phyloP scores from a whole-genome alignment of 2,113 vertebrate genomes.

The Archocentrus centrarchus region DNA sequence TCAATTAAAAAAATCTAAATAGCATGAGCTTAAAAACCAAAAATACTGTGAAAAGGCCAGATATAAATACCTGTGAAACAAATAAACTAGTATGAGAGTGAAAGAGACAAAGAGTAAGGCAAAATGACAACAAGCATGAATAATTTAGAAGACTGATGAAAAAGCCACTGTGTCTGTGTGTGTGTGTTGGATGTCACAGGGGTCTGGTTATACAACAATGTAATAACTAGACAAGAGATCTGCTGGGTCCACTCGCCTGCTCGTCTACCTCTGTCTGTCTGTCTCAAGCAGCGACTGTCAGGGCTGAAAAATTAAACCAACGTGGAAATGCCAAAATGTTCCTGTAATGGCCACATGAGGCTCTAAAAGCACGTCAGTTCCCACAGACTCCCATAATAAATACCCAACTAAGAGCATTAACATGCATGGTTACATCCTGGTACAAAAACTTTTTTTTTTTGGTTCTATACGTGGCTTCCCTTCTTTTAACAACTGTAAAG shows the following conservation, averaged over 20 bases:
- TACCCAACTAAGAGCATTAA: too few species aligned
- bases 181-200: neutral
- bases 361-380: neutral
- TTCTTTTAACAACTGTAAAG: too few species aligned
- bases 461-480: too few species aligned
- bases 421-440: too few species aligned
- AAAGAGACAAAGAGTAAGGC: too few species aligned
- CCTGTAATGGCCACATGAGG: neutral
- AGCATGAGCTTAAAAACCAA: neutral
- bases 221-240: constrained; percentile 11
- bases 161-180: neutral
- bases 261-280: neutral
- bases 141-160: neutral
- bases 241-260: constrained; percentile 6
- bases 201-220: constrained; percentile 30
- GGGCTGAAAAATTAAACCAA: neutral
- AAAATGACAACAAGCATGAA: neutral
- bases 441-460: too few species aligned
- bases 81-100: too few species aligned
- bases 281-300: neutral
- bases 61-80: neutral
- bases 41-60: neutral
- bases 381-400: too few species aligned
- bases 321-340: too few species aligned
- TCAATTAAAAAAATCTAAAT: neutral